A percentile compares a stretch with the other conserved stretches of the same genome.
These are phyloP conservation scores for Lates japonicus DNA, from an alignment of 2,797 vertebrate genomes.

Conservation along the genomic window DNA sequence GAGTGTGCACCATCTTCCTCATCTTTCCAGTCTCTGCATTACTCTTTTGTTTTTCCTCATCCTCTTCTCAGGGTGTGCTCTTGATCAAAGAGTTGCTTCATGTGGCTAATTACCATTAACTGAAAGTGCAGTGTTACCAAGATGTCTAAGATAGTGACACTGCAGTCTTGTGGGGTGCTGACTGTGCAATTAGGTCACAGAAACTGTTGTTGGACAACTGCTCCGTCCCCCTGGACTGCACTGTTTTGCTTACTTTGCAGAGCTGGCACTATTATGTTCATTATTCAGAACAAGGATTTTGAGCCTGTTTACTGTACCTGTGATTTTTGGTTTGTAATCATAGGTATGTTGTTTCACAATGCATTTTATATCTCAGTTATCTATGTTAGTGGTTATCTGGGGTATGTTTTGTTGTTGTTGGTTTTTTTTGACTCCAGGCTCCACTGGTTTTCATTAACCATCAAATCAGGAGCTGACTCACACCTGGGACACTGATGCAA, in stretches of 20 bases:
- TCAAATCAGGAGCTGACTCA: constrained; percentile 33
- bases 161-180: constrained; percentile 79
- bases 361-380: not conserved
- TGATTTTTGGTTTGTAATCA: constrained; percentile 8
- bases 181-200: constrained; percentile 75
- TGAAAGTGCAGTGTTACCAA: constrained; percentile 76
- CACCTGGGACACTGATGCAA: constrained; percentile 31
- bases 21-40: constrained; percentile 4
- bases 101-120: constrained; percentile 71
- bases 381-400: constrained; percentile 8
- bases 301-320: constrained; percentile 1
- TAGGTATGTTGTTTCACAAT: not conserved
- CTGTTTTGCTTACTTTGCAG: constrained; percentile 66
- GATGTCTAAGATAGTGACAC: constrained; percentile 81
- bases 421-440: not conserved
- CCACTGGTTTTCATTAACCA: constrained; percentile 44
- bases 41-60: constrained; percentile 8
- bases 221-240: constrained; percentile 64
- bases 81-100: constrained; percentile 63
- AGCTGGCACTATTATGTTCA: constrained; percentile 34
- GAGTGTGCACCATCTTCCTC: not conserved
- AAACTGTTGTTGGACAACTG: constrained; percentile 76
- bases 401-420: too few relatives aligned
- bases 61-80: not conserved
- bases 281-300: constrained; percentile 31